Base-by-base conservation (phyloP, 1,140 invertebrate genomes). In the Nymphalis io region DNA sequence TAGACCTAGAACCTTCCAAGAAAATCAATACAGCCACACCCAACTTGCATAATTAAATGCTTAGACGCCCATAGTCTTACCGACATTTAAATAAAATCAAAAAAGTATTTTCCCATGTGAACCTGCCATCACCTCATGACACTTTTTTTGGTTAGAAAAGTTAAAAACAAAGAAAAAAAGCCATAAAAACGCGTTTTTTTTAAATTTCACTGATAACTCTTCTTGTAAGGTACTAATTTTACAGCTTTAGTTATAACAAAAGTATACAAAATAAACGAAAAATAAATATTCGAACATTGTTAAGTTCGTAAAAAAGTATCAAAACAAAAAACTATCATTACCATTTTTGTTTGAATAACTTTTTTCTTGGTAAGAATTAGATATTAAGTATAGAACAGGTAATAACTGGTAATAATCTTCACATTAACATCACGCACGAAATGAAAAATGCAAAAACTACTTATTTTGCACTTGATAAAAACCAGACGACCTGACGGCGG, bases 11-110 rank as follows among this genome's bases (percentile, higher is more conserved):
- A 91, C 82, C 81, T 91, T 91, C 88, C 73, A 80, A 90, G 91
- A 92, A 92, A 92, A 92, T 92, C 91, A 87, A 92, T 92, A 92
- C 83, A 87, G 90, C 91, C 91, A 92, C 91, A 91, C 91, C 91
- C 91, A 82, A 79, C 83, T 84, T 90, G 88, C 86, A 92, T 92
- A 91, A 91, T 92, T 89, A 85, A 84, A 73, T 70, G 69, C 72
- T 75, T 80, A 78, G 68, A 67, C 48, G 40, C 60, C 51, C 64
- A 65, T 59, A 59, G 64, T 78, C 64, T 76, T 64, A 69, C 46
- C 18, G 67, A 70, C 72, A 72, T 74, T 79, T 70, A 44, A 59
- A 64, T 73, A 68, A 75, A 87, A 88, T 82, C 80, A 83, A 71
- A 74, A 60, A 72, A 82, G 73, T 79, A 78, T 79, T 73, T 82